Evolutionary conservation across 2,797 vertebrate species (phyloP), one percentile per base, ranked within the genome.

Genomic region (Lagodon rhomboides): DNA sequence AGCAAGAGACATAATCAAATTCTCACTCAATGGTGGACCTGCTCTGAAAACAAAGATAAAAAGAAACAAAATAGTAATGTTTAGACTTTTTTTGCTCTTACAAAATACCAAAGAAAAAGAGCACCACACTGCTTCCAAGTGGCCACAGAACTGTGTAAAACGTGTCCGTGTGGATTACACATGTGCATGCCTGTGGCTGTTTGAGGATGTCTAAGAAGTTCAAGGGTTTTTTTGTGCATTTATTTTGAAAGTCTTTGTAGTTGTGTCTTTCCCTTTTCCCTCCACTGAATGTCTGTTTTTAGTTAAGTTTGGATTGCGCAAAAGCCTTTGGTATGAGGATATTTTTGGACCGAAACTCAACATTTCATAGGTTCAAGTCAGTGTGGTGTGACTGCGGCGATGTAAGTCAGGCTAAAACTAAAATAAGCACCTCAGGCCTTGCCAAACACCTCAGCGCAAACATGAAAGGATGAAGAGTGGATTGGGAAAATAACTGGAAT

Each of bases 341-440:
- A 80, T 85, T 80, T 81, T 80, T 89, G 83, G 83, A 74, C 73
- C 49, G 58, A 51, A 64, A 23, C n/a, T 59, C 63, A 64, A 61
- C 78, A 58, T 77, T 68, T 82, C 55, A 85, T 75, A 66, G 65
- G 43, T 71, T 58, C 20, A 49, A 73, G 66, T 71, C 20, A 47
- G 64, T 75, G 65, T 43, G 77, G 67, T 75, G 64, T 51, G 44
- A 30, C 65, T 69, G 80, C 83, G 85, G 69, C 58, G 61, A 67
- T 80, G 77, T 66, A 49, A 63, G 27, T 61, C 13, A 44, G 13
- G 8, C 41, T 76, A 44, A 56, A 54, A 43, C 66, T 65, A 74
- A 71, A 72, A 68, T 10, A 80, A 63, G 38, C 20, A 22, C 38
- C 3, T 30, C 20, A 22, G 18, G 23, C 38, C 53, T 60, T 70